phyloP scores from a whole-genome alignment of 2,113 vertebrate species.

The Rostratula benghalensis region DNA sequence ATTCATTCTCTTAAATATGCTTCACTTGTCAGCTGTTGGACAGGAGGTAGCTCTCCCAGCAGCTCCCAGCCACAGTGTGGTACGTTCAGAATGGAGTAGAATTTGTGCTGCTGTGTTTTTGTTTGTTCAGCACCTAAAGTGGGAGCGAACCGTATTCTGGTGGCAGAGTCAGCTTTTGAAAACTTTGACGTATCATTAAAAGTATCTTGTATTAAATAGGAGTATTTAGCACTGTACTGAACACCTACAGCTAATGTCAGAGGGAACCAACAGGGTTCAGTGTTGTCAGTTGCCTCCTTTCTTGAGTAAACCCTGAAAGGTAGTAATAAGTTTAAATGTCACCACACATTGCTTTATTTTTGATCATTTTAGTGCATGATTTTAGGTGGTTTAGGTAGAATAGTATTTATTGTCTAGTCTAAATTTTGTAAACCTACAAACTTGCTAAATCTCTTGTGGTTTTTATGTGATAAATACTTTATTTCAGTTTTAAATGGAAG shows the following conservation, averaged over 20 bases:
- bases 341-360: rapidly evolving
- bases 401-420: not conserved
- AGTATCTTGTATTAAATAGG: not conserved
- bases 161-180: not conserved
- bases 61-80: not conserved
- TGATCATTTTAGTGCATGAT: not conserved
- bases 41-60: not conserved
- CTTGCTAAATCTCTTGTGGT: not conserved
- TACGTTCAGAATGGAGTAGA: rapidly evolving
- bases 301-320: not conserved
- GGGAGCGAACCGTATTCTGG: not conserved
- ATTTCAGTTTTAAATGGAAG: not conserved
- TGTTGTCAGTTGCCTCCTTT: not conserved
- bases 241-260: not conserved
- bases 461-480: not conserved
- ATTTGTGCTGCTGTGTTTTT: rapidly evolving
- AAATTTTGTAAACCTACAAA: not conserved
- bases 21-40: not conserved
- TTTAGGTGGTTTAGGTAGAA: not conserved
- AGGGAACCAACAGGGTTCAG: not conserved
- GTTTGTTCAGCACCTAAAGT: not conserved
- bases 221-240: not conserved
- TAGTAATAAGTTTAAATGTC: not conserved
- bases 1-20: not conserved
- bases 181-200: not conserved